Conservation (phyloP, 2,113 vertebrate species). For the Vulpes ferrilata region DNA sequence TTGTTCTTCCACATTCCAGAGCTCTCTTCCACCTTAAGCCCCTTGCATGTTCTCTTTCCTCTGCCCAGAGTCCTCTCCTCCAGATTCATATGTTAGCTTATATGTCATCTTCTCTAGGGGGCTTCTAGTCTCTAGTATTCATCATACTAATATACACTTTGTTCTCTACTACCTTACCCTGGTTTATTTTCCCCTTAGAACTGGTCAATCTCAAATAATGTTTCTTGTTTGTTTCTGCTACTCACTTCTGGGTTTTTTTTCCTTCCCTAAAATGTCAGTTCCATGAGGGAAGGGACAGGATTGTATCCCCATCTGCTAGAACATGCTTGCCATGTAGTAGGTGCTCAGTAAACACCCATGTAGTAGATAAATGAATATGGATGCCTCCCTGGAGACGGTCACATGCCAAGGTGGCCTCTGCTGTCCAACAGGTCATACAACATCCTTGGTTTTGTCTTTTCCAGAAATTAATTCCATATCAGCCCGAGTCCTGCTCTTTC, state of each 20-base stretch:
- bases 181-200: neutral
- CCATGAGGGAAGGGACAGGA: neutral
- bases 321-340: neutral
- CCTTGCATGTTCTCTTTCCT: neutral
- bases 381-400: neutral
- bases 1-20: accelerated
- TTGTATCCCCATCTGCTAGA: neutral
- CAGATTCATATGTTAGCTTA: neutral
- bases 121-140: neutral
- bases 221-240: neutral
- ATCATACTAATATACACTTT: neutral
- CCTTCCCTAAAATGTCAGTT: no score
- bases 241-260: neutral
- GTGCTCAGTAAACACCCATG: neutral
- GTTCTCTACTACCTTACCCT: neutral
- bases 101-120: neutral
- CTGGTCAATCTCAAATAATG: neutral
- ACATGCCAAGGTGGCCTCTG: neutral
- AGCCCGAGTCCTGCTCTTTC: slow-evolving; percentile 93
- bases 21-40: neutral
- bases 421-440: neutral
- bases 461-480: slow-evolving; percentile 95
- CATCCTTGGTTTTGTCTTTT: slow-evolving; percentile 63
- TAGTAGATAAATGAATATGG: neutral
- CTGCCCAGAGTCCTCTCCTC: neutral